A percentile compares a stretch with the other conserved stretches of the same genome.
Conservation (phyloP, 2,888 invertebrate species). For the Nomada goodeniana region DNA sequence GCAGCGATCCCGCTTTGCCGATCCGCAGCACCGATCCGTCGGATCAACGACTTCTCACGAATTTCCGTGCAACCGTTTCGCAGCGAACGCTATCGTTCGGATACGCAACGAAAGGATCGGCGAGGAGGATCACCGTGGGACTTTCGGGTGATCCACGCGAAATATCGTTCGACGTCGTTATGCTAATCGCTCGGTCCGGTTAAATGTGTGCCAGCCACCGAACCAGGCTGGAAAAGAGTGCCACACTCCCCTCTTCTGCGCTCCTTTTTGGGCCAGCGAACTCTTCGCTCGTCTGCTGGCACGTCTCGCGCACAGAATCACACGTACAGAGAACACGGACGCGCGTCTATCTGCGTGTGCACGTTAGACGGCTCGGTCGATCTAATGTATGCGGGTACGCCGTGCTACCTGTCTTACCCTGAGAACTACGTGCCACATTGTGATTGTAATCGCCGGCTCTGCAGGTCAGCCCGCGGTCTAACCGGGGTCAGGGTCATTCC, state of each 20-base stretch:
- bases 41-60: slow-evolving; percentile 34
- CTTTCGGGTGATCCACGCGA: slow-evolving; percentile 35
- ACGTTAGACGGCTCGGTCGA: slow-evolving; percentile 49
- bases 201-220: slow-evolving; percentile 57
- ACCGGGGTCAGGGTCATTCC: slow-evolving; percentile 77
- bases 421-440: slow-evolving; percentile 75
- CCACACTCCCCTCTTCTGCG: neutral
- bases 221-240: slow-evolving; percentile 31
- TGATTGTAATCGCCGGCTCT: slow-evolving; percentile 77
- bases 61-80: slow-evolving; percentile 31
- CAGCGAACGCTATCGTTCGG: slow-evolving; percentile 11
- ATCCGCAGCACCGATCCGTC: slow-evolving; percentile 7
- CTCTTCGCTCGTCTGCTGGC: neutral
- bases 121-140: slow-evolving; percentile 62
- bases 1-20: slow-evolving; percentile 6
- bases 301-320: slow-evolving; percentile 47
- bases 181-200: slow-evolving; percentile 69
- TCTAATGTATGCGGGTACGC: slow-evolving; percentile 74
- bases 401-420: slow-evolving; percentile 79
- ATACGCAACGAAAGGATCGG: slow-evolving; percentile 18
- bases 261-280: slow-evolving; percentile 15
- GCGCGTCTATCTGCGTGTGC: slow-evolving; percentile 30
- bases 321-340: slow-evolving; percentile 14
- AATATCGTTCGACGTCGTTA: slow-evolving; percentile 61
- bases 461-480: slow-evolving; percentile 74